Evolutionary conservation across 1,140 invertebrate species (phyloP).

Genomic region (Oncopeltus fasciatus): DNA sequence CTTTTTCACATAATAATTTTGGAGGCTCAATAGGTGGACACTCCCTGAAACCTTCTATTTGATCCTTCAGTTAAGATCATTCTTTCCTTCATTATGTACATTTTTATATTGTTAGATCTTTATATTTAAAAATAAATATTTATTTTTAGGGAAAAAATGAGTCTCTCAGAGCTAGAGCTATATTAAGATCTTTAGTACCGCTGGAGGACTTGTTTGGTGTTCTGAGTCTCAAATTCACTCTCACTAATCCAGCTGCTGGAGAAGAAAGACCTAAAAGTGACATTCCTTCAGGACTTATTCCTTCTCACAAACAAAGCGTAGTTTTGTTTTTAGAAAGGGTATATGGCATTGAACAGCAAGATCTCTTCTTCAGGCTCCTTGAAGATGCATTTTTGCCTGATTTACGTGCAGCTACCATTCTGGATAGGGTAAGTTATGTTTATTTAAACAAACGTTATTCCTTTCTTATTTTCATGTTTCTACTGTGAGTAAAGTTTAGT

Average conservation of each 20-base stretch:
- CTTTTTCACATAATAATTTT: too few relatives aligned
- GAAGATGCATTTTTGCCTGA: constrained; percentile 98
- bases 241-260: constrained; percentile 62
- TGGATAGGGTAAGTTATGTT: constrained; percentile 75
- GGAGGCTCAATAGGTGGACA: too few relatives aligned
- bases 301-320: constrained; percentile 93
- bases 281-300: constrained; percentile 84
- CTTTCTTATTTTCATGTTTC: too few relatives aligned
- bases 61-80: too few relatives aligned
- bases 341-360: constrained; percentile 94
- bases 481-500: too few relatives aligned
- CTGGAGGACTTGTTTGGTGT: constrained; percentile 97
- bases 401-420: constrained; percentile 89
- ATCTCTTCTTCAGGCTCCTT: constrained; percentile 85
- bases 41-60: too few relatives aligned
- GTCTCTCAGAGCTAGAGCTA: constrained; percentile 91
- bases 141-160: constrained; percentile 87
- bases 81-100: too few relatives aligned
- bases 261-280: constrained; percentile 77
- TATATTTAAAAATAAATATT: too few relatives aligned
- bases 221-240: constrained; percentile 76
- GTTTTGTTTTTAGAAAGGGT: constrained; percentile 95
- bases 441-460: too few relatives aligned
- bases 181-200: constrained; percentile 89
- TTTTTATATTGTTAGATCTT: too few relatives aligned